Evolutionary conservation across 2,113 vertebrate species (phyloP).

Genomic region (Pithys albifrons): DNA sequence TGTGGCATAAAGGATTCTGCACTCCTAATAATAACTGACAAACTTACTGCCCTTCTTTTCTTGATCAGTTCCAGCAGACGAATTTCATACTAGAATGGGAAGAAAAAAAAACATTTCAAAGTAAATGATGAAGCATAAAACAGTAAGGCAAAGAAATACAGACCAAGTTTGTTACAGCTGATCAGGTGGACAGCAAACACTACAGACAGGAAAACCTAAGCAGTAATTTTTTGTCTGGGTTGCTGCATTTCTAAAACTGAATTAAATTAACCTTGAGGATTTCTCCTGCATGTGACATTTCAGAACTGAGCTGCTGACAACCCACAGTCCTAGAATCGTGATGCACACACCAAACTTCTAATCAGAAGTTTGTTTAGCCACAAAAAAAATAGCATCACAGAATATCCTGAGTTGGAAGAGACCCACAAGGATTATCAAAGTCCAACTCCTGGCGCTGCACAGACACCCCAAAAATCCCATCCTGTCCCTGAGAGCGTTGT

Average conservation of each 20-base stretch:
- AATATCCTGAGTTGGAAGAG: not conserved
- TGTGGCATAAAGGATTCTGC: not conserved
- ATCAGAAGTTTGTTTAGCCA: not conserved
- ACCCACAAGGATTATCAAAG: not conserved
- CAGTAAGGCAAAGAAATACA: not conserved
- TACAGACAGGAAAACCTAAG: not conserved
- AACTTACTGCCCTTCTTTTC: constrained; percentile 90
- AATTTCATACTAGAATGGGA: constrained; percentile 86
- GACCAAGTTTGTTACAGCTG: not conserved
- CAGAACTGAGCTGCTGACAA: not conserved
- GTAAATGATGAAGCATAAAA: not conserved
- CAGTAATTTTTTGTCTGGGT: not conserved
- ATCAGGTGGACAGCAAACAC: not conserved
- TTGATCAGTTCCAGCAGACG: constrained; percentile 91
- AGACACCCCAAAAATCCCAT: not conserved
- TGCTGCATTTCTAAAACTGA: not conserved
- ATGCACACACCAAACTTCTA: not conserved
- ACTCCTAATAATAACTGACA: not conserved
- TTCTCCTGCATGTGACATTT: fast-evolving
- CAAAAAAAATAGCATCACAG: not conserved
- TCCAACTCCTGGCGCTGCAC: not conserved
- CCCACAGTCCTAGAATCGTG: fast-evolving
- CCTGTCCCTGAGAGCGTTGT: not conserved
- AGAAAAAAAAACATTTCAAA: not conserved
- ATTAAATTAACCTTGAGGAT: not conserved